These are phyloP conservation scores for Calyptommatus sinebrachiatus DNA, from an alignment of 2,113 vertebrate genomes.

Conservation along the genomic window DNA sequence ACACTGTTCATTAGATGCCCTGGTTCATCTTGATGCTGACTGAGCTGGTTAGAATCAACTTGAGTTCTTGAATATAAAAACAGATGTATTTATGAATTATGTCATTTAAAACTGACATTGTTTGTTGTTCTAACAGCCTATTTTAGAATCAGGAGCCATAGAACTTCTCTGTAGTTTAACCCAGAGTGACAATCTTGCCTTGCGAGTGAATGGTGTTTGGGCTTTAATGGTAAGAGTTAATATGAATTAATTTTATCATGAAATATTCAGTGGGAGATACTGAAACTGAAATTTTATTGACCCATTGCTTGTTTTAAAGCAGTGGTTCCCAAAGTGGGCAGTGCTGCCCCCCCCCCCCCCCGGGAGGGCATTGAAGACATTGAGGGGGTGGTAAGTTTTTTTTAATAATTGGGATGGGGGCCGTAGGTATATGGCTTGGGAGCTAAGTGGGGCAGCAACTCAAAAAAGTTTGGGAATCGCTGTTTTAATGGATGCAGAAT, in stretches of 20 bases:
- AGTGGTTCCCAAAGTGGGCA: too few species aligned
- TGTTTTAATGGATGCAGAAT: neutral
- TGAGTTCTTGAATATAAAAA: neutral
- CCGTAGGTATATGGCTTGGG: too few species aligned
- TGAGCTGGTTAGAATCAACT: too few species aligned
- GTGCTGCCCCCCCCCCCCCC: too few species aligned
- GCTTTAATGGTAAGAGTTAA: slow-evolving; percentile 90
- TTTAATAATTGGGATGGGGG: too few species aligned
- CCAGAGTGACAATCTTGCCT: slow-evolving; percentile 93
- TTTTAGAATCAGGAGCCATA: slow-evolving; percentile 96
- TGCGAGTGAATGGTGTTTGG: slow-evolving; percentile 98
- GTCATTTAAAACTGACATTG: neutral
- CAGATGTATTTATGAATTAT: neutral
- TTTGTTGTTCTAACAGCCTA: slow-evolving; percentile 78
- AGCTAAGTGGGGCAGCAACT: too few species aligned
- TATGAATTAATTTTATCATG: neutral
- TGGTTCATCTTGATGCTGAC: too few species aligned
- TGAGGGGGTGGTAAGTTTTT: too few species aligned
- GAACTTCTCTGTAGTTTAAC: slow-evolving; percentile 97
- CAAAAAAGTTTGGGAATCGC: too few species aligned
- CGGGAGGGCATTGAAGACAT: too few species aligned
- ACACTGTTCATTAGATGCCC: too few species aligned
- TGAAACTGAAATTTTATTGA: neutral
- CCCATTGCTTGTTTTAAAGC: too few species aligned
- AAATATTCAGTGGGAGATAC: neutral